A percentile compares a stretch with the other conserved stretches of the same genome.
These are phyloP conservation scores for Piscicola geometra DNA, from an alignment of 2,888 invertebrate species.

Conservation along the genomic window DNA sequence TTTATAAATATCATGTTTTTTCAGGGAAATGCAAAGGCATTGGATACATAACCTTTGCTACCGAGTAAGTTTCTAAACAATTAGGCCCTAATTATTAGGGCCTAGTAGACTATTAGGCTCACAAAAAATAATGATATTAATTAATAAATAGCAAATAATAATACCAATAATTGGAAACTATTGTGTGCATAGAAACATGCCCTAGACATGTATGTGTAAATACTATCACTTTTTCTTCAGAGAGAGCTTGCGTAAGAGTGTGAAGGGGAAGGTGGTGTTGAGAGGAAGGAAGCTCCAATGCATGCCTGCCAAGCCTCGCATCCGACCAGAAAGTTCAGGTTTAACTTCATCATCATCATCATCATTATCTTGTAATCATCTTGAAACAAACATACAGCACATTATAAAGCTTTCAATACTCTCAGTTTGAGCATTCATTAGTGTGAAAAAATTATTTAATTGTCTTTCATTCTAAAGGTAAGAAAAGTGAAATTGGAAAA, in stretches of 20 bases:
- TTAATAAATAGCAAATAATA: not conserved
- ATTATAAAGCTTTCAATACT: too few species aligned
- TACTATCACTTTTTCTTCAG: too few species aligned
- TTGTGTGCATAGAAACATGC: too few species aligned
- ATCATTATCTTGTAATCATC: too few species aligned
- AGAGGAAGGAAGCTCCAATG: slow-evolving; percentile 8
- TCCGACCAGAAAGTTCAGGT: too few species aligned
- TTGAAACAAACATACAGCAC: too few species aligned
- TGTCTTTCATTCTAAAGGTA: not conserved
- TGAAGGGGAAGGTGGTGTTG: slow-evolving; percentile 9
- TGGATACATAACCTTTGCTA: slow-evolving; percentile 18
- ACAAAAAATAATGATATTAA: not conserved
- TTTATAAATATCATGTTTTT: not conserved
- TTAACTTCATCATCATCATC: too few species aligned
- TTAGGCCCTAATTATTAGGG: too few species aligned
- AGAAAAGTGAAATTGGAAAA: not conserved
- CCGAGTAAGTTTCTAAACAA: slow-evolving; percentile 4
- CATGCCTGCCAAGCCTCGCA: slow-evolving; percentile 16
- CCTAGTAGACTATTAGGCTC: not conserved
- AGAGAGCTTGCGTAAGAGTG: slow-evolving; percentile 3
- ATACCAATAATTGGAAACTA: too few species aligned
- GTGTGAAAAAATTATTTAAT: too few species aligned
- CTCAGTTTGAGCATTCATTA: too few species aligned
- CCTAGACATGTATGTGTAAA: slow-evolving; percentile 11
- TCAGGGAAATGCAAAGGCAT: slow-evolving; percentile 9